Percentiles rank a stretch among this genome's conserved stretches.
These are phyloP conservation scores for Actinostola sp. DNA, from an alignment of 92 coral and sea anemone genomes.

Conservation along the genomic window DNA sequence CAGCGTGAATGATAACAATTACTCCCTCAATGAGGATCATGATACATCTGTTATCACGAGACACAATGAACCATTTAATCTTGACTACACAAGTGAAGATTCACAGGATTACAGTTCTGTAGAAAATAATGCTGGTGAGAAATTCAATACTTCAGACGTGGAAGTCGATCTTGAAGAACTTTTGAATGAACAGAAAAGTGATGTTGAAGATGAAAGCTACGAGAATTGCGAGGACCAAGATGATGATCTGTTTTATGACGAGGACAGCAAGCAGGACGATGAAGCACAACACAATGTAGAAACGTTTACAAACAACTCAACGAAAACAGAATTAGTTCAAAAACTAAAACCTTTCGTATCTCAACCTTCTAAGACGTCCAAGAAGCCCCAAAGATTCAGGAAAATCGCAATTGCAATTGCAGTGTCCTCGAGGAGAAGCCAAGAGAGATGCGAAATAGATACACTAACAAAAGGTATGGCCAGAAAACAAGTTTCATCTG, in stretches of 20 bases:
- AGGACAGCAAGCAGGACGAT: not conserved
- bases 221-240: not conserved
- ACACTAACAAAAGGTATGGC: too few relatives aligned
- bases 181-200: not conserved
- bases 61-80: not conserved
- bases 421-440: not conserved
- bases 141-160: not conserved
- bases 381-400: not conserved
- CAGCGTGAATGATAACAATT: not conserved
- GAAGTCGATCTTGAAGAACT: not conserved
- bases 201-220: not conserved
- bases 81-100: not conserved
- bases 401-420: not conserved
- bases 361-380: not conserved
- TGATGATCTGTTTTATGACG: not conserved
- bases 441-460: too few relatives aligned
- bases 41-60: not conserved
- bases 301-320: not conserved
- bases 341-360: not conserved
- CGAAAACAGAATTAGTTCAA: too few relatives aligned
- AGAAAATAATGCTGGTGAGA: not conserved
- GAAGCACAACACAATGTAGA: too few relatives aligned
- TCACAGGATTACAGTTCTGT: not conserved
- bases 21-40: not conserved
- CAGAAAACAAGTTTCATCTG: too few relatives aligned